phyloP scores from a whole-genome alignment of 2,797 vertebrate genomes.

The Champsocephalus gunnari region DNA sequence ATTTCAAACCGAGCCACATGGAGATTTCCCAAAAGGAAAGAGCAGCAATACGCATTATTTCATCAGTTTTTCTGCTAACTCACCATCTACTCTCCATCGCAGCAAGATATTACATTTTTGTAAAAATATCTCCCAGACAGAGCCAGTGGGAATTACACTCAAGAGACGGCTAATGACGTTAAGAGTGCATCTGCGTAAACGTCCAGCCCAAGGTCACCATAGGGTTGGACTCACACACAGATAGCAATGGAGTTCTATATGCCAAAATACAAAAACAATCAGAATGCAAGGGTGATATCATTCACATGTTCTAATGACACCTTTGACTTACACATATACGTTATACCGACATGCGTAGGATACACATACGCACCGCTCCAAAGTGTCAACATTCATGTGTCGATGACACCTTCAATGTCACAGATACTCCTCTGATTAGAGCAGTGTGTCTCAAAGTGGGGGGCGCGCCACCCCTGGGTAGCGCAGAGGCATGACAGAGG shows the following conservation, averaged over 20 bases:
- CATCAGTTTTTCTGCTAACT: conserved; percentile 8
- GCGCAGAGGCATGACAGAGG: no score
- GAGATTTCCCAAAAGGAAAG: conserved; percentile 3
- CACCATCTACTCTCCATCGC: conserved; percentile 12
- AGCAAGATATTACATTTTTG: conserved; percentile 7
- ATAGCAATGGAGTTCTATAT: conserved; percentile 22
- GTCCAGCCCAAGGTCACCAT: conserved; percentile 48
- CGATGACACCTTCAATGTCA: conserved; percentile 43
- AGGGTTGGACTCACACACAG: conserved; percentile 18
- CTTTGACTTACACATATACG: conserved; percentile 18
- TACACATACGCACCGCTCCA: background rate
- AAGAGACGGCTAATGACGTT: conserved; percentile 56
- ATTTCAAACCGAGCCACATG: background rate
- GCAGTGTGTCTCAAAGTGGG: no score
- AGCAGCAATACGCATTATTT: background rate
- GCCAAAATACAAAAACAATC: conserved; percentile 58
- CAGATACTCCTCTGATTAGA: conserved; percentile 36
- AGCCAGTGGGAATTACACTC: conserved; percentile 52
- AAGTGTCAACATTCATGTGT: conserved; percentile 50
- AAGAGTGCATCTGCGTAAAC: conserved; percentile 36
- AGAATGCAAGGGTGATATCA: conserved; percentile 55
- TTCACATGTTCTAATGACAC: conserved; percentile 48
- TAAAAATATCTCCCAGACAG: conserved; percentile 33
- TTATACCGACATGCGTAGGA: background rate
- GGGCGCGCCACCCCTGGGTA: no score